phyloP scores from a whole-genome alignment of 1,140 invertebrate species.

The Ostrea edulis region DNA sequence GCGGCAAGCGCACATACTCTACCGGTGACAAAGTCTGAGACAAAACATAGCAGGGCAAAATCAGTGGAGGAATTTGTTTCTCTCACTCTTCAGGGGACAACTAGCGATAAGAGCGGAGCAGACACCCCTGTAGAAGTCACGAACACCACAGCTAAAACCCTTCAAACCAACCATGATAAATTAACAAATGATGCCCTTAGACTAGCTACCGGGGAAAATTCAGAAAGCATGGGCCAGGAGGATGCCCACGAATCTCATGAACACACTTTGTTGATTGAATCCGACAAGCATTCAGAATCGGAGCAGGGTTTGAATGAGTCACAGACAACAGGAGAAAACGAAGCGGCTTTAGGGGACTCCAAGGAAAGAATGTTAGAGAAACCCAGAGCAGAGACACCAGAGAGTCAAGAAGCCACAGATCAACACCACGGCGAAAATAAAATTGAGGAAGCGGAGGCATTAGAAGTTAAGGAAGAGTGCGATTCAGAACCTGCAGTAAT shows the following conservation, averaged over 20 bases:
- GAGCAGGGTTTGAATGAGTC: not conserved
- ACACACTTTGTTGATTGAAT: not conserved
- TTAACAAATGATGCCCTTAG: not conserved
- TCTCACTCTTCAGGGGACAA: not conserved
- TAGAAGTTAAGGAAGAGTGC: not conserved
- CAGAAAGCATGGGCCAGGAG: not conserved
- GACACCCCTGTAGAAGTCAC: not conserved
- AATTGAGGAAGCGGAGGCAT: not conserved
- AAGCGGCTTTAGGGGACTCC: not conserved
- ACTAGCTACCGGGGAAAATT: not conserved
- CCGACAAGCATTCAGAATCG: not conserved
- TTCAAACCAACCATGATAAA: not conserved
- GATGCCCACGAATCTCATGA: constrained; percentile 10
- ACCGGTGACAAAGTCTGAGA: not conserved
- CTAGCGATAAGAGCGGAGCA: not conserved
- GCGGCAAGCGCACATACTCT: not conserved
- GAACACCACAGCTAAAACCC: not conserved
- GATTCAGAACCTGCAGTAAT: not conserved
- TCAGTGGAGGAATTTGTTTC: not conserved
- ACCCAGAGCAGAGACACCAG: not conserved
- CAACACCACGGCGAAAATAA: not conserved
- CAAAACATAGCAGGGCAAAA: not conserved
- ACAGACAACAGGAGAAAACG: not conserved
- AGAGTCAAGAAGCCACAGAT: not conserved
- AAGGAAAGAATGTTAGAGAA: not conserved